phyloP scores from a whole-genome alignment of 23 tunicate species.

The Styela plicata region DNA sequence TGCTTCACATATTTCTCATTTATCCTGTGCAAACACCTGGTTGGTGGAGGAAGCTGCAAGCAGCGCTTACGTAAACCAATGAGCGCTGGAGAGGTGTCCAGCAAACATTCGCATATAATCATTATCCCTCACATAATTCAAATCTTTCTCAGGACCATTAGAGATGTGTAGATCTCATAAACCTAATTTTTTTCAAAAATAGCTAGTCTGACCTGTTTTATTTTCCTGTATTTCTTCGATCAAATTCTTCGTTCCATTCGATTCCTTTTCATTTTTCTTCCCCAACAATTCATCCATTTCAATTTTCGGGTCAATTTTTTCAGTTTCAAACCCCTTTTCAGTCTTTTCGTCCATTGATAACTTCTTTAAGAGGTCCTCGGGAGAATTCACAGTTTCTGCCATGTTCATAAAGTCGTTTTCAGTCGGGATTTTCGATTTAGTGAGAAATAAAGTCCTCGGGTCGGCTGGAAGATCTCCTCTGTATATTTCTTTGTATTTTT shows the following conservation, averaged over 20 bases:
- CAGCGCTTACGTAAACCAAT: no score
- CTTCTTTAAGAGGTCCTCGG: constrained; percentile 47
- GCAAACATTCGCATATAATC: no score
- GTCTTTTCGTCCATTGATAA: constrained; percentile 11
- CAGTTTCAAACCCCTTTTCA: not conserved
- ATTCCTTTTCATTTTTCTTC: not conserved
- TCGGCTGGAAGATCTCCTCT: constrained; percentile 81
- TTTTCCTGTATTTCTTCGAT: constrained; percentile 17
- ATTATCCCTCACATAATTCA: no score
- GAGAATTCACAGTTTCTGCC: constrained; percentile 32
- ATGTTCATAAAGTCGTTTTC: constrained; percentile 5
- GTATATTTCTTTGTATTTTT: constrained; percentile 47
- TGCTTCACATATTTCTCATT: no score
- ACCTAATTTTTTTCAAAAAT: no score
- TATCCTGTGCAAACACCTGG: no score
- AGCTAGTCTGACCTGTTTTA: not conserved
- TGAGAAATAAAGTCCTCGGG: constrained; percentile 55
- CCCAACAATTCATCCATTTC: not conserved
- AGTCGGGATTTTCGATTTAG: constrained; percentile 20
- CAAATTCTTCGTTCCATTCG: not conserved
- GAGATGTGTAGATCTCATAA: no score
- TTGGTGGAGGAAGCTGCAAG: no score
- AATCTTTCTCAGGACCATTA: no score
- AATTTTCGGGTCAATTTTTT: not conserved
- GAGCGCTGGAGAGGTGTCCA: no score